Conservation (phyloP, 2,888 invertebrate species). For the Mythimna vitellina region DNA sequence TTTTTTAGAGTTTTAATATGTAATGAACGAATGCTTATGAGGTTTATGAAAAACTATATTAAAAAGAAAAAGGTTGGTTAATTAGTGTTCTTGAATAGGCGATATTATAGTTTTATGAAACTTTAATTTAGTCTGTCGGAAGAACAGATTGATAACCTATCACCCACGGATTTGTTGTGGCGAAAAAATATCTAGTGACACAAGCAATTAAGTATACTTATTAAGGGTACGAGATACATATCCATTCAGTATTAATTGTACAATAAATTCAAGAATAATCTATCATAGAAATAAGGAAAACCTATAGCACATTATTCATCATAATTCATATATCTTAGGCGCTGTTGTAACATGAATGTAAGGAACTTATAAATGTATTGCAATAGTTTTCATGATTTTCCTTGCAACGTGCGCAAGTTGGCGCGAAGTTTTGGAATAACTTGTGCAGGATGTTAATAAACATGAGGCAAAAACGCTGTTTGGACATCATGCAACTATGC, state of each 20-base stretch:
- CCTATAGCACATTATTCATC: background rate
- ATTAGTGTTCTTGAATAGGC: conserved; percentile 16
- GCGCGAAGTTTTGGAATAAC: conserved; percentile 35
- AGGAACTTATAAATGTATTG: conserved; percentile 1
- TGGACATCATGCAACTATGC: conserved; percentile 20
- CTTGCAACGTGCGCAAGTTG: conserved; percentile 20
- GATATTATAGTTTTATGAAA: conserved; percentile 36
- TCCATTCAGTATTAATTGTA: background rate
- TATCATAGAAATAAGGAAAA: conserved; percentile 32
- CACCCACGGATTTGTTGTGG: conserved; percentile 45
- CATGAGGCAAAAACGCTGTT: conserved; percentile 17
- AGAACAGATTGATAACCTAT: conserved; percentile 51
- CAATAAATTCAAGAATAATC: background rate
- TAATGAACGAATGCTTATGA: conserved; percentile 13
- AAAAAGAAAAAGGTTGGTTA: conserved; percentile 1
- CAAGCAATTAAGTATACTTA: conserved; percentile 11
- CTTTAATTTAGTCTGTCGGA: conserved; percentile 41
- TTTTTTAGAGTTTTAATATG: conserved; percentile 2
- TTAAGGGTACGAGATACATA: conserved; percentile 15
- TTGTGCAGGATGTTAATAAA: conserved; percentile 35
- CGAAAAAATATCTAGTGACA: conserved; percentile 34
- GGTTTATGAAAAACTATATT: conserved; percentile 8
- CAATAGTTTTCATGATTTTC: conserved; percentile 35
- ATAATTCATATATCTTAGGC: background rate
- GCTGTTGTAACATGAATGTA: conserved; percentile 6